Base-by-base conservation (phyloP, 1,140 invertebrate species). In the Brachionus rotundiformis region DNA sequence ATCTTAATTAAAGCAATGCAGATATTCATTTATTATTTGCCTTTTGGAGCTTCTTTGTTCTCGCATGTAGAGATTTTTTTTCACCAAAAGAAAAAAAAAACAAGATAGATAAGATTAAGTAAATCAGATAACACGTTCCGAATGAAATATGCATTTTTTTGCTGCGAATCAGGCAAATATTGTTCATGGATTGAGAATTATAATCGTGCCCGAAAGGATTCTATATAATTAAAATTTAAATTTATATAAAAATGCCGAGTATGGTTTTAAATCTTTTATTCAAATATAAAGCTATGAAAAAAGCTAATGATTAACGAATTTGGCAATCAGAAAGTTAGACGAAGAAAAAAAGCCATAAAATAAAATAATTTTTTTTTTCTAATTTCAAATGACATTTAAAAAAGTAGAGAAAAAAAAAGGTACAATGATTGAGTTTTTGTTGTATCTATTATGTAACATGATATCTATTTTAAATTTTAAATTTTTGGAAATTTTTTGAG, bases 401-500 rank as follows among this genome's bases (percentile, higher is more conserved):
- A 63, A 33, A 29, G 29, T 63, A n/a, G n/a, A 63, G 11, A 29
- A 63, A 29, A 63, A 63, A 63, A 63, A 29, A 63, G n/a, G 11
- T 29, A 63, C 25, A 63, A 63, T 63, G 13, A 29, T 63, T 63
- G 59, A 63, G 29, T 49, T 49, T 16, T 49, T 49, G 47, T 49
- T 63, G 19, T 63, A 63, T 29, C 23, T 68, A 31, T 68, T 68
- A 68, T 68, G 63, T 68, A 68, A 68, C 33, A 23, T 54, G 33
- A 33, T 68, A 68, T 68, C 63, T 68, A 68, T 68, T 68, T 68
- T 33, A 68, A 68, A 33, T 36, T 68, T 68, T 36, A 68, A 33
- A 68, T 68, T 68, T 36, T 33, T 68, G 1, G 6, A 4, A 68
- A 68, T 36, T 68, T 68, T 39, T 13, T 68, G 25, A 63, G 61